Base-by-base conservation (phyloP, 2,888 invertebrate genomes). In the Galeruca laticollis region DNA sequence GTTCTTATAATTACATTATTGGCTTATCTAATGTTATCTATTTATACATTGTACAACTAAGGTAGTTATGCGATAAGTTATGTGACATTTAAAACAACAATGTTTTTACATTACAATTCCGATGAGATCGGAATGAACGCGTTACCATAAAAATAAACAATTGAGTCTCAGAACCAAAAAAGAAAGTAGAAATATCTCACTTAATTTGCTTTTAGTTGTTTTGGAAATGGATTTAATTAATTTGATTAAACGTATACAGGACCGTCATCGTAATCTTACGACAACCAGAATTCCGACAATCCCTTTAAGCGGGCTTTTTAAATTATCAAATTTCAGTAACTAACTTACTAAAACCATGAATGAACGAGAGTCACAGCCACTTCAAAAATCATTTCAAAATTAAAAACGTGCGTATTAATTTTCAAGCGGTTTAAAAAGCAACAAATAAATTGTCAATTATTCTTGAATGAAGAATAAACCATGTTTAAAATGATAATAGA, bases 101-200 rank as follows among this genome's bases (percentile, higher is more conserved):
- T 59, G 62, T 52, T 63, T 43, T 51, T 67, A 15, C 68, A 64
- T 71, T 71, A 68, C 33, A 68, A 62, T 47, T 60, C 52, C 70
- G 59, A 70, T 67, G n/a, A 6, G n/a, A 18, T 43, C n/a, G 43
- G 43, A 43, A 43, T 43, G 43, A 43, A 64, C 59, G 18, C n/a
- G 31, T n/a, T n/a, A n/a, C 59, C n/a, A 66, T 43, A 43, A 70
- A 66, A 70, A 67, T 60, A 67, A 70, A 70, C 62, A 59, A 70
- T 60, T 56, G 18, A 18, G 33, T 60, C 59, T 60, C 40, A 37
- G 11, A 43, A 33, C n/a, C 43, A 54, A 33, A 70, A 62, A 67
- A 26, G 59, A 70, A 70, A 70, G 70, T 63, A 21, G 10, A 61
- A 60, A 60, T 60, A 35, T 40, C 35, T 61, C 8, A 21, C 20